phyloP scores from a whole-genome alignment of 2,888 invertebrate genomes.

The Torymus auratus region DNA sequence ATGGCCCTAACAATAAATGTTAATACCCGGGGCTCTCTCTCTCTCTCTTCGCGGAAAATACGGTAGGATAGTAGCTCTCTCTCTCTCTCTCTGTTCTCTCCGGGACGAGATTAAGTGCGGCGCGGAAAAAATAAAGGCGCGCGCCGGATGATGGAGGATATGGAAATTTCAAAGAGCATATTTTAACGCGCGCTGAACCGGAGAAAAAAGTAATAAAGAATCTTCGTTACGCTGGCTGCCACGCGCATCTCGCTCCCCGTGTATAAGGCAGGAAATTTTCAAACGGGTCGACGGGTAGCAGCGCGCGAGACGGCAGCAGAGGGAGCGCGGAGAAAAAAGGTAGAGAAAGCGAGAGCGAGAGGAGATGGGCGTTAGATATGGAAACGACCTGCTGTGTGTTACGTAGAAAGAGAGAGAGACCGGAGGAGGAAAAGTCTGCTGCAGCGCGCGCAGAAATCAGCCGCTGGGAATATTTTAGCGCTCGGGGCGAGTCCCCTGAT shows the following conservation, averaged over 20 bases:
- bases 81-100: no score
- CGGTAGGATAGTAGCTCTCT: not conserved
- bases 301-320: conserved; percentile 6
- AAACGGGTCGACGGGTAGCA: conserved; percentile 5
- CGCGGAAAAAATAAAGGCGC: not conserved
- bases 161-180: conserved; percentile 53
- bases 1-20: no score
- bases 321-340: not conserved
- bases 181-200: conserved; percentile 32
- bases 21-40: not conserved
- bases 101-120: conserved; percentile 26
- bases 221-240: conserved; percentile 42
- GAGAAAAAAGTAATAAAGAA: conserved; percentile 47
- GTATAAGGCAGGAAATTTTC: conserved; percentile 21
- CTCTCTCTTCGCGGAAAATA: not conserved
- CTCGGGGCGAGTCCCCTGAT: conserved; percentile 66
- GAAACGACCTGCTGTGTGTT: conserved; percentile 35
- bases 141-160: conserved; percentile 40
- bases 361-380: conserved; percentile 44
- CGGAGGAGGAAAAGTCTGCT: conserved; percentile 17
- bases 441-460: conserved; percentile 64
- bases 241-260: not conserved
- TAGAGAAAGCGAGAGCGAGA: not conserved
- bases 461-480: conserved; percentile 67
- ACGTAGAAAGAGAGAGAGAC: conserved; percentile 37